phyloP scores from a whole-genome alignment of 2,113 vertebrate genomes.

The Poeciliopsis retropinna region DNA sequence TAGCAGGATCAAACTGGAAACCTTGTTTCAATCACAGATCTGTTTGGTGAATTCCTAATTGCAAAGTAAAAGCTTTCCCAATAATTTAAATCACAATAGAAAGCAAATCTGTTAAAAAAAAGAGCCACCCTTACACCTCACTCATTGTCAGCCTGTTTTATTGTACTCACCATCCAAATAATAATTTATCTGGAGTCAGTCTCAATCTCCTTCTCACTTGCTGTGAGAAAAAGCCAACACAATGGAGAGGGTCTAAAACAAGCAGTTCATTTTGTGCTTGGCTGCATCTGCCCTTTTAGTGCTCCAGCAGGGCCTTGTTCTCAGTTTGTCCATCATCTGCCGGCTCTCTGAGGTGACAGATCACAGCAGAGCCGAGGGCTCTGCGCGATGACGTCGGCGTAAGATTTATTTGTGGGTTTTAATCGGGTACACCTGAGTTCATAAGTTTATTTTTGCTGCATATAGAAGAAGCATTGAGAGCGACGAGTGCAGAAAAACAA shows the following conservation, averaged over 20 bases:
- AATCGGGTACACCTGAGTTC: slow-evolving; percentile 5
- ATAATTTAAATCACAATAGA: neutral
- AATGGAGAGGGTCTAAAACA: slow-evolving; percentile 65
- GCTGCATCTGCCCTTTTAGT: slow-evolving; percentile 65
- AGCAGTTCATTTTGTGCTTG: slow-evolving; percentile 72
- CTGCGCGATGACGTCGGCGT: slow-evolving; percentile 1
- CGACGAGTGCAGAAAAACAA: neutral
- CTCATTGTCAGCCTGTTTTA: neutral
- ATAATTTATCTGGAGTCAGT: slow-evolving; percentile 25
- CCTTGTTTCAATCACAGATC: neutral
- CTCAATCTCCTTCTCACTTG: slow-evolving; percentile 41
- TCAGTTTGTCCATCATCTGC: slow-evolving; percentile 36
- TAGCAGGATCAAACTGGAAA: neutral
- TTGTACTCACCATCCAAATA: slow-evolving; percentile 29
- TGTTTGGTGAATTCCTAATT: neutral
- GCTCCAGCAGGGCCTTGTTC: slow-evolving; percentile 41
- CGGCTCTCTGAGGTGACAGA: slow-evolving; percentile 34
- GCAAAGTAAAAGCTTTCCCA: neutral
- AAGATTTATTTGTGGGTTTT: slow-evolving; percentile 6
- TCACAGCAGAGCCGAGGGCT: slow-evolving; percentile 19
- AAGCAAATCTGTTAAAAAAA: neutral
- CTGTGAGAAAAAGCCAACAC: slow-evolving; percentile 59
- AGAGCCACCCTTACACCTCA: slow-evolving; percentile 6
- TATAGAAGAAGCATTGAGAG: neutral
- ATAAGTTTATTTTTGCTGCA: neutral